Percentiles rank a stretch among this genome's conserved stretches.
Evolutionary conservation across 2,113 vertebrate genomes (phyloP).

Genomic region (Podiceps cristatus): DNA sequence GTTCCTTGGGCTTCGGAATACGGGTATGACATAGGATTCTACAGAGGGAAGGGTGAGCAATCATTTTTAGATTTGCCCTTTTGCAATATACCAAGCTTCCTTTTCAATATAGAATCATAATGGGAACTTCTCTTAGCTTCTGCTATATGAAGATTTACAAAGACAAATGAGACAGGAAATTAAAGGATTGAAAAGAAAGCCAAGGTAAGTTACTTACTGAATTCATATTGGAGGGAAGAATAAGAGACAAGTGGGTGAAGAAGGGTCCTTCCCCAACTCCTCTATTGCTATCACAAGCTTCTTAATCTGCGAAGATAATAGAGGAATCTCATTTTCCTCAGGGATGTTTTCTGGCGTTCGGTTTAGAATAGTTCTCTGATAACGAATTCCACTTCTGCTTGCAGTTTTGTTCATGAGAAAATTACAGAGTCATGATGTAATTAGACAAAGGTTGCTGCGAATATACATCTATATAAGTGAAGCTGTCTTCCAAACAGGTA

Average conservation of each 20-base stretch:
- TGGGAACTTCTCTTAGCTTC: not conserved
- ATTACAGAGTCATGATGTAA: not conserved
- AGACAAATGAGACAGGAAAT: constrained; percentile 60
- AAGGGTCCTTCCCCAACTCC: not conserved
- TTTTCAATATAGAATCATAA: constrained; percentile 3
- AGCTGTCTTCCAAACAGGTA: not conserved
- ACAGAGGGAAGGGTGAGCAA: not conserved
- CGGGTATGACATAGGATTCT: not conserved
- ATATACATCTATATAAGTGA: not conserved
- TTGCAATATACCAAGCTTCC: not conserved
- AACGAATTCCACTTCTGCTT: not conserved
- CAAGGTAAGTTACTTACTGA: not conserved
- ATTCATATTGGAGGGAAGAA: constrained; percentile 10
- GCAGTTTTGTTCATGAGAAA: not conserved
- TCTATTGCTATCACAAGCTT: not conserved
- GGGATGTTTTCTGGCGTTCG: not conserved
- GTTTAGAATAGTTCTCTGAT: not conserved
- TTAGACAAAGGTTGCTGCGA: not conserved
- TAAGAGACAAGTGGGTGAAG: not conserved
- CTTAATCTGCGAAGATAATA: not conserved
- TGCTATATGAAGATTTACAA: constrained; percentile 36
- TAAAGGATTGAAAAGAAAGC: constrained; percentile 35
- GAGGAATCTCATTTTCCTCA: constrained; percentile 17
- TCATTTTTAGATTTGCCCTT: not conserved
- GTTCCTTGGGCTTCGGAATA: not conserved